Percentiles rank a stretch among this genome's conserved stretches.
Conservation (phyloP, 1,140 invertebrate genomes). For the Limonius californicus region DNA sequence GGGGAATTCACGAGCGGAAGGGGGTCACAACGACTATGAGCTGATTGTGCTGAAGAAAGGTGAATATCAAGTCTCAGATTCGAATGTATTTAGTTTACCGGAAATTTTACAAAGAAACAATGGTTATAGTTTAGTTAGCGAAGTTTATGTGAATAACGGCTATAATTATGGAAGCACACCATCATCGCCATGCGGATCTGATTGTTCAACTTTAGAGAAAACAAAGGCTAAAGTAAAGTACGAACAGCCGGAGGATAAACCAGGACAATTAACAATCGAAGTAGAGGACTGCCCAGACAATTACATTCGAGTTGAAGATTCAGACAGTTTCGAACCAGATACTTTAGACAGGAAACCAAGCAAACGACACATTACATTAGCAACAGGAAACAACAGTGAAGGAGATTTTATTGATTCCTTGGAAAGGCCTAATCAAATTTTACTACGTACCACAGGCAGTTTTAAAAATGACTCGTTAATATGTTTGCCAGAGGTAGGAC, state of each 20-base stretch:
- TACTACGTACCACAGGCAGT: slow-evolving; percentile 56
- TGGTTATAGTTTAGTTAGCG: slow-evolving; percentile 67
- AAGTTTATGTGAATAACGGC: slow-evolving; percentile 75
- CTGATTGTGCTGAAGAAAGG: slow-evolving; percentile 52
- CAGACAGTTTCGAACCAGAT: slow-evolving; percentile 77
- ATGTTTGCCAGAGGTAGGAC: slow-evolving; percentile 28
- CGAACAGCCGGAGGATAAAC: slow-evolving; percentile 56
- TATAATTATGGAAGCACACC: slow-evolving; percentile 62
- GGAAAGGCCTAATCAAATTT: slow-evolving; percentile 55
- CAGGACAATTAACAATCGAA: slow-evolving; percentile 72
- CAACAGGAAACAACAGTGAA: slow-evolving; percentile 36
- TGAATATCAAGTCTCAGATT: slow-evolving; percentile 44
- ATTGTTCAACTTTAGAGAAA: slow-evolving; percentile 56
- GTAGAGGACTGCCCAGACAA: slow-evolving; percentile 69
- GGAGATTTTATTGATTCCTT: slow-evolving; percentile 53
- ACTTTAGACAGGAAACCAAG: slow-evolving; percentile 79
- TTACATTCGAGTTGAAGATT: slow-evolving; percentile 65
- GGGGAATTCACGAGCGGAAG: slow-evolving; percentile 5
- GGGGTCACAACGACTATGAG: slow-evolving; percentile 43
- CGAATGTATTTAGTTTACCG: slow-evolving; percentile 48
- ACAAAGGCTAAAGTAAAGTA: slow-evolving; percentile 54
- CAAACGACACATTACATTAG: slow-evolving; percentile 41
- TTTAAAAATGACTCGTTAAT: slow-evolving; percentile 47
- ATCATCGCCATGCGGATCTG: slow-evolving; percentile 57
- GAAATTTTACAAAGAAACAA: slow-evolving; percentile 50